These are phyloP conservation scores for Bombylius major DNA, from an alignment of 2,888 invertebrate species.

Conservation along the genomic window DNA sequence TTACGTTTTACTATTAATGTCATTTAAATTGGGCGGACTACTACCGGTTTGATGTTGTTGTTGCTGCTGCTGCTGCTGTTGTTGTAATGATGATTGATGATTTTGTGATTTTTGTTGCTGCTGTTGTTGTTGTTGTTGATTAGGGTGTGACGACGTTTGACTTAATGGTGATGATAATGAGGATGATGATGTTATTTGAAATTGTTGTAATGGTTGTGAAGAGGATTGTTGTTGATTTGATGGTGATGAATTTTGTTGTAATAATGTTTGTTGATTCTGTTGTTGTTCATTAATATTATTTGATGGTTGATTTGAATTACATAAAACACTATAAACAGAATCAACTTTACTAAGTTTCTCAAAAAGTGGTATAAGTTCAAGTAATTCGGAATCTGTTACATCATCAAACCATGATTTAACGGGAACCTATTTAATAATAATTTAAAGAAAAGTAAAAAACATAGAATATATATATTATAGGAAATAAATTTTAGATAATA, in stretches of 20 bases:
- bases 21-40: constrained; percentile 37
- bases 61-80: constrained; percentile 18
- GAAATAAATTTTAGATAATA: background rate
- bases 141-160: constrained; percentile 23
- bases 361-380: constrained; percentile 95
- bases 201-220: constrained; percentile 18
- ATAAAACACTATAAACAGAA: constrained; percentile 89
- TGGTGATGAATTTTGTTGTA: constrained; percentile 20
- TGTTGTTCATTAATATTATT: constrained; percentile 26
- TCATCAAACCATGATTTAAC: constrained; percentile 99
- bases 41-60: constrained; percentile 13
- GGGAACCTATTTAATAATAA: constrained; percentile 56
- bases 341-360: constrained; percentile 94
- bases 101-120: constrained; percentile 26
- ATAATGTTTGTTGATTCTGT: constrained; percentile 14
- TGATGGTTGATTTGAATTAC: constrained; percentile 77
- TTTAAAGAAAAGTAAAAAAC: no score
- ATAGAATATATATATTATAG: no score
- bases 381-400: constrained; percentile 90
- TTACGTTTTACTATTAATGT: constrained; percentile 37
- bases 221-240: constrained; percentile 19
- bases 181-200: no score
- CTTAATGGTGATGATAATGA: constrained; percentile 13
- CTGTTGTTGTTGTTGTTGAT: constrained; percentile 17
- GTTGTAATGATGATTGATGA: constrained; percentile 16